Evolutionary conservation across 2,888 invertebrate species (phyloP).

Genomic region (Parnassius orleans): DNA sequence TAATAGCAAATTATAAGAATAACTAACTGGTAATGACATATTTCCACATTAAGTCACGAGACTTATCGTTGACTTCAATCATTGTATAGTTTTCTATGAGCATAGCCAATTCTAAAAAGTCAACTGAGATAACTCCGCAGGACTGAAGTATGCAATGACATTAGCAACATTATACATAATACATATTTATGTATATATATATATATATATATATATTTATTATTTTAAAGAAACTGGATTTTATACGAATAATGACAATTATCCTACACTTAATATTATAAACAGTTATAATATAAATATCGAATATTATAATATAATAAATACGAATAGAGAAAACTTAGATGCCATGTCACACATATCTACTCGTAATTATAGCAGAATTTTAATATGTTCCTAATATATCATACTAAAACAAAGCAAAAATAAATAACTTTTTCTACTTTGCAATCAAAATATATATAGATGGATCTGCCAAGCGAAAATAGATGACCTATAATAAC

Average conservation of each 20-base stretch:
- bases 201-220: too few relatives aligned
- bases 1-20: too few relatives aligned
- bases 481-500: constrained; percentile 13
- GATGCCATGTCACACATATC: background rate
- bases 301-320: background rate
- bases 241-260: background rate
- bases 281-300: background rate
- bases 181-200: too few relatives aligned
- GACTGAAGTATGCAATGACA: too few relatives aligned
- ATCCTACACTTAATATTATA: background rate
- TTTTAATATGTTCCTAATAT: background rate
- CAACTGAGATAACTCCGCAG: too few relatives aligned
- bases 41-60: too few relatives aligned
- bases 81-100: too few relatives aligned
- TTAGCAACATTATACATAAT: too few relatives aligned
- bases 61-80: too few relatives aligned
- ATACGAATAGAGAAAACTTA: background rate
- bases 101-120: too few relatives aligned
- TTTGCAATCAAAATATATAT: background rate
- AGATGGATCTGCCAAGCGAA: background rate
- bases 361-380: background rate
- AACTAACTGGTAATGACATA: too few relatives aligned
- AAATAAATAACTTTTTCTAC: background rate
- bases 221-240: too few relatives aligned
- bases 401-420: background rate